These are phyloP conservation scores for Belgica antarctica DNA, from an alignment of 2,888 invertebrate genomes.

Conservation along the genomic window DNA sequence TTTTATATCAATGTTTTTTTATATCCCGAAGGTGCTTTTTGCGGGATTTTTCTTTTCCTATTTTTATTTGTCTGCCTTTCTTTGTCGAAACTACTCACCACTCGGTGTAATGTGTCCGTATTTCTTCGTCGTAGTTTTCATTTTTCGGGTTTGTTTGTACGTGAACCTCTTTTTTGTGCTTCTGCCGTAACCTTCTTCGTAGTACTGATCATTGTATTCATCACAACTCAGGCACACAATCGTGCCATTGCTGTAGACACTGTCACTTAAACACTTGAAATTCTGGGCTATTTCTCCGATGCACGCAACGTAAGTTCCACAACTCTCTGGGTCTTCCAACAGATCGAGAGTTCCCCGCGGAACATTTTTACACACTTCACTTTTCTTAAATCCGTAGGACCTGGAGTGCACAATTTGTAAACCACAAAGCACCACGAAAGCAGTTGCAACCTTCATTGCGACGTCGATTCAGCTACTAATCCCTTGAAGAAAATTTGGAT, in stretches of 20 bases:
- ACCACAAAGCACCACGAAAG: background rate
- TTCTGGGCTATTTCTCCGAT: slow-evolving; percentile 12
- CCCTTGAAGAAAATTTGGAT: too few relatives aligned
- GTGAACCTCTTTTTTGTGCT: slow-evolving; percentile 17
- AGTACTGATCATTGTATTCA: background rate
- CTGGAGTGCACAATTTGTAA: background rate
- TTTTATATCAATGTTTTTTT: too few relatives aligned
- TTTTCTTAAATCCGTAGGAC: background rate
- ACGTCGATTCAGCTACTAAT: too few relatives aligned
- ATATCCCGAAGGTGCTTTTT: too few relatives aligned
- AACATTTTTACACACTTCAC: slow-evolving; percentile 29
- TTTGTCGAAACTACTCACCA: too few relatives aligned
- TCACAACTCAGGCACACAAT: slow-evolving; percentile 37
- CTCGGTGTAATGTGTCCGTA: background rate
- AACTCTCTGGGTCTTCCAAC: background rate
- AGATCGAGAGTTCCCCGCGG: background rate
- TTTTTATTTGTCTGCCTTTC: background rate
- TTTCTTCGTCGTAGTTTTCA: background rate
- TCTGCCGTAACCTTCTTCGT: slow-evolving; percentile 25
- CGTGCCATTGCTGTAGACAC: slow-evolving; percentile 40
- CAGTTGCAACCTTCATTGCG: background rate
- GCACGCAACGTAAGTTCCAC: slow-evolving; percentile 29
- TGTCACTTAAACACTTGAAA: slow-evolving; percentile 36
- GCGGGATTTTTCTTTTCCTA: too few relatives aligned
- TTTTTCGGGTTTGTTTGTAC: background rate